Evolutionary conservation across 2,113 vertebrate species (phyloP), one percentile per base, ranked within the genome.

Genomic region (Petrocephalus microphthalmus): DNA sequence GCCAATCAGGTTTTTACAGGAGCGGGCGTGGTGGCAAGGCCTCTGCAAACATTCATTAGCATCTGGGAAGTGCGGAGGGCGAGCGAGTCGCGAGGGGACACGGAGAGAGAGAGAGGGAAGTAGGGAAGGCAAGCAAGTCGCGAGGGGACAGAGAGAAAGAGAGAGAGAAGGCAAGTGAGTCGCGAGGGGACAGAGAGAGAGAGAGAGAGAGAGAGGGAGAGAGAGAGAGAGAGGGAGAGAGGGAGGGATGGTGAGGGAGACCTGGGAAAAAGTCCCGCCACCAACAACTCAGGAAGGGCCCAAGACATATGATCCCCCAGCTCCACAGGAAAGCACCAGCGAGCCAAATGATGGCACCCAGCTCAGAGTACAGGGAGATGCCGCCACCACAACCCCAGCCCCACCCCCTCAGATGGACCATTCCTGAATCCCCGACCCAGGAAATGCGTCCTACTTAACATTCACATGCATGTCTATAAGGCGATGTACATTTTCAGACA

Each of bases 1-100:
- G 94, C 98, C 98, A 97, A 99, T 98, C 96, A 99, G 95, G 96
- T 99, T 99, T 99, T 98, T 99, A 98, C 98, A 99, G 96, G 96
- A 97, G 91, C 95, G 92, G 97, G 98, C 97, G 91, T 99, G 97
- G 95, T 95, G 94, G 93, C 98, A 99, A 94, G 97, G 98, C 91
- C 95, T 96, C 94, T 95, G 96, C 91, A 96, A 94, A 94, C 98
- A 99, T 93, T 99, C 98, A 97, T 99, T 98, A 94, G 96, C 96
- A 97, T 99, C 98, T 99, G 98, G 96, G 94, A 95, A 97, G 90
- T 29, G n/a, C 37, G 51, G 85, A 81, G 17, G 92, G 84, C 71
- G 7, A 37, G n/a, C 92, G 86, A 94, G 89, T 94, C 94, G 90
- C 91, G 86, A 96, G 45, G 67, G 19, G 64, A 86, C 15, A 67